A percentile compares a stretch with the other conserved stretches of the same genome.
Evolutionary conservation across 2,113 vertebrate genomes (phyloP).

Genomic region (Platichthys stellatus): DNA sequence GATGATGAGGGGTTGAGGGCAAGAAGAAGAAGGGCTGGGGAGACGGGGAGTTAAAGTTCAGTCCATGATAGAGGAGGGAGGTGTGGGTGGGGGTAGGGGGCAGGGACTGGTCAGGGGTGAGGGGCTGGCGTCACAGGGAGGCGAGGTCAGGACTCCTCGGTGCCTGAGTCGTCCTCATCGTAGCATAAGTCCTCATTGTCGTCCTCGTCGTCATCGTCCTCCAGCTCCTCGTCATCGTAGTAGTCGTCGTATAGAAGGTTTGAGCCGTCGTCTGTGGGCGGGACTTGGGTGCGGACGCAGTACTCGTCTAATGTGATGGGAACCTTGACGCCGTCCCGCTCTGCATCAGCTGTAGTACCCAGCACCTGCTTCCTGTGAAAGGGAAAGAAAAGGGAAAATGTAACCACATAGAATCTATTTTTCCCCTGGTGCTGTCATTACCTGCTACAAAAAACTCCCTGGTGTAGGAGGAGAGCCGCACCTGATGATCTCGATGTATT

Average conservation of each 20-base stretch:
- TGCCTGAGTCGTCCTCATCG: constrained; percentile 90
- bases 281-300: constrained; percentile 92
- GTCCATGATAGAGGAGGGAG: constrained; percentile 28
- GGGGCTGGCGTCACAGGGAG: not conserved
- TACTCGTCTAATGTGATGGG: constrained; percentile 95
- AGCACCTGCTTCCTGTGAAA: constrained; percentile 90
- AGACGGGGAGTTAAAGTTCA: constrained; percentile 51
- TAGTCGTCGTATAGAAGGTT: constrained; percentile 96
- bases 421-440: not conserved
- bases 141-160: constrained; percentile 89
- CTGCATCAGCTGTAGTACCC: constrained; percentile 92
- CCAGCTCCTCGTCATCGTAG: constrained; percentile 90
- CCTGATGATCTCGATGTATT: constrained; percentile 97
- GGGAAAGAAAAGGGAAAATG: accelerated
- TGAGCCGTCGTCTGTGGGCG: constrained; percentile 89
- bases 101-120: constrained; percentile 6
- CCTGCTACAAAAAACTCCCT: not conserved
- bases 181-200: constrained; percentile 87
- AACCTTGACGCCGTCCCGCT: constrained; percentile 93
- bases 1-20: constrained; percentile 9
- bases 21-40: not conserved
- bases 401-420: not conserved
- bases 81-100: constrained; percentile 2
- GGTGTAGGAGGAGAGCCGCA: constrained; percentile 39
- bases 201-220: constrained; percentile 85